Evolutionary conservation across 2,888 invertebrate genomes (phyloP).

Genomic region (Latrodectus elegans): DNA sequence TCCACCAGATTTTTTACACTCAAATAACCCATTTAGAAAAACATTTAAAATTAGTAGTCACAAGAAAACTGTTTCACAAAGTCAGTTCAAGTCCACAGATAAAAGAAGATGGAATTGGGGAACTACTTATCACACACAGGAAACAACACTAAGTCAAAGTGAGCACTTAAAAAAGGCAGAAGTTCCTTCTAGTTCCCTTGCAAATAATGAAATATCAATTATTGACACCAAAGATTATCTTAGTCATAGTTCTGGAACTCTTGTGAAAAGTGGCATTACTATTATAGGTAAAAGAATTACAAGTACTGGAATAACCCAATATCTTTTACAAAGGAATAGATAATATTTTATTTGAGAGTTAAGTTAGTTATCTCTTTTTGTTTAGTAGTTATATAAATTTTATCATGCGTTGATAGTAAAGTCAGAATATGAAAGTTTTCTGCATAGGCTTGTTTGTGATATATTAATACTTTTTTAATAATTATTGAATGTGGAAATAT

Average conservation of each 20-base stretch:
- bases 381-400: too few species aligned
- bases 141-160: background rate
- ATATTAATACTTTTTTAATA: too few species aligned
- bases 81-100: background rate
- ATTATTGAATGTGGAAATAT: too few species aligned
- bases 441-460: too few species aligned
- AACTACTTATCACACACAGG: background rate
- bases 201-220: slow-evolving; percentile 19
- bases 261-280: slow-evolving; percentile 15
- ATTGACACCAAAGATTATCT: slow-evolving; percentile 53
- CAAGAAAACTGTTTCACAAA: slow-evolving; percentile 11
- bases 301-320: slow-evolving; percentile 45
- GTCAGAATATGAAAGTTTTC: too few species aligned
- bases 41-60: slow-evolving; percentile 1
- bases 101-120: slow-evolving; percentile 2
- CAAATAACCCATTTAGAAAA: slow-evolving; percentile 49
- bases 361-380: too few species aligned
- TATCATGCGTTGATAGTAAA: too few species aligned
- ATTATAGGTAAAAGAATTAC: slow-evolving; percentile 56
- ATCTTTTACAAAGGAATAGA: slow-evolving; percentile 53
- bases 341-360: slow-evolving; percentile 13
- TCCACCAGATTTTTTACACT: slow-evolving; percentile 34
- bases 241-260: slow-evolving; percentile 4
- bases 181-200: background rate
- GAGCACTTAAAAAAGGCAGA: background rate